A percentile compares a stretch with the other conserved stretches of the same genome.
Evolutionary conservation across 1,140 invertebrate species (phyloP).

Genomic region (Macrocentrus cingulum): DNA sequence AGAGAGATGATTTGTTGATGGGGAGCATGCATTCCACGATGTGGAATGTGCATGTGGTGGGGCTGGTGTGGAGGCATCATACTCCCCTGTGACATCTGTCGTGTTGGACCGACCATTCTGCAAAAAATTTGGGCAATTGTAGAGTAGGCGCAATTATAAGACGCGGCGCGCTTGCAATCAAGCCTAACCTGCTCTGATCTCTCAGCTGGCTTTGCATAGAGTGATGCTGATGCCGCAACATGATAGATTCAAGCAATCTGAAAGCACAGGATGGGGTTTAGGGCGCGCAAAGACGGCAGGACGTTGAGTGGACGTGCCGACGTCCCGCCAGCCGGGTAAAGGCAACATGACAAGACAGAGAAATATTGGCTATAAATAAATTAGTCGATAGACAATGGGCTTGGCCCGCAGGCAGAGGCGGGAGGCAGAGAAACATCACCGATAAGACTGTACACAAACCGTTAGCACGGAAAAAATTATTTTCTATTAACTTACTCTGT

Average conservation of each 20-base stretch:
- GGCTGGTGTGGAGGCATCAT: conserved; percentile 56
- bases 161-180: background rate
- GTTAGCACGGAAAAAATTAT: conserved; percentile 7
- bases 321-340: too few species aligned
- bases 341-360: background rate
- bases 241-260: conserved; percentile 21
- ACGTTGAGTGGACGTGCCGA: too few species aligned
- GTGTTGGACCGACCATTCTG: conserved; percentile 55
- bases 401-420: conserved; percentile 38
- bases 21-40: conserved; percentile 48
- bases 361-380: conserved; percentile 38
- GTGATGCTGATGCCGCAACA: conserved; percentile 48
- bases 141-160: background rate
- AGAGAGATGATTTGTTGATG: conserved; percentile 55
- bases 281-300: background rate
- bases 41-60: conserved; percentile 43
- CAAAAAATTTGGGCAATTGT: conserved; percentile 22
- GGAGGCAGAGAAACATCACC: conserved; percentile 7
- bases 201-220: conserved; percentile 45
- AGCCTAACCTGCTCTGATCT: conserved; percentile 44
- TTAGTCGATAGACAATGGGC: conserved; percentile 43
- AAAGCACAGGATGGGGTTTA: background rate
- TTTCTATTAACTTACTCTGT: conserved; percentile 38
- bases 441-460: background rate
- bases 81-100: conserved; percentile 55